Conservation (phyloP, 2,797 vertebrate species). For the Prionace glauca region DNA sequence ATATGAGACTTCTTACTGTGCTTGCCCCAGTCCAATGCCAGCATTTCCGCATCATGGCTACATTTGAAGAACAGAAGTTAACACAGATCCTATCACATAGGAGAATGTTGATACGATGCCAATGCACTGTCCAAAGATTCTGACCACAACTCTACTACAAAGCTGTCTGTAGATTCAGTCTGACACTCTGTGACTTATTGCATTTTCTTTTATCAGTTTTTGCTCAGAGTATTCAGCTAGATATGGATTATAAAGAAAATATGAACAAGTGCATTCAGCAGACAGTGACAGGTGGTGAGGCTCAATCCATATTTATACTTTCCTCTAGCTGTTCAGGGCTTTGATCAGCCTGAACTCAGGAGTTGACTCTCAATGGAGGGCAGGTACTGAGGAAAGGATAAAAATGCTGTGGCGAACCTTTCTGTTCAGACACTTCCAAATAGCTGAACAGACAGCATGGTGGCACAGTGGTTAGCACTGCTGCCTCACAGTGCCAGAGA, state of each 20-base stretch:
- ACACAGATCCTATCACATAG: neutral
- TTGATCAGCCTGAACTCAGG: neutral
- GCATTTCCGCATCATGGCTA: no score
- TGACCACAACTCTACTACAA: neutral
- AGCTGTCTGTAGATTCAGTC: neutral
- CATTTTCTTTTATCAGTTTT: neutral
- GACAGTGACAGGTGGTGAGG: neutral
- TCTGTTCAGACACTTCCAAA: neutral
- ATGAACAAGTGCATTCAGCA: neutral
- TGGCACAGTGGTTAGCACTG: no score
- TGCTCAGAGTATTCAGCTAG: neutral
- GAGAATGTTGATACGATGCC: neutral
- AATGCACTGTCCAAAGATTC: neutral
- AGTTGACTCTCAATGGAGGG: neutral
- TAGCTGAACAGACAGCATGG: neutral
- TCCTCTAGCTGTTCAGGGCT: no score
- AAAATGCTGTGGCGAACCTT: neutral
- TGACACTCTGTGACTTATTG: neutral
- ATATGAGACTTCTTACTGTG: no score
- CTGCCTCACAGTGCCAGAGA: no score
- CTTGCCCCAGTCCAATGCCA: no score
- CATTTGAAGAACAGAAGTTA: neutral
- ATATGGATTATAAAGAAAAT: neutral
- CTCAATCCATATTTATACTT: neutral
- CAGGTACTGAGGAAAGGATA: neutral